These are phyloP conservation scores for Reticulitermes speratus DNA, from an alignment of 1,140 invertebrate species.

Conservation along the genomic window DNA sequence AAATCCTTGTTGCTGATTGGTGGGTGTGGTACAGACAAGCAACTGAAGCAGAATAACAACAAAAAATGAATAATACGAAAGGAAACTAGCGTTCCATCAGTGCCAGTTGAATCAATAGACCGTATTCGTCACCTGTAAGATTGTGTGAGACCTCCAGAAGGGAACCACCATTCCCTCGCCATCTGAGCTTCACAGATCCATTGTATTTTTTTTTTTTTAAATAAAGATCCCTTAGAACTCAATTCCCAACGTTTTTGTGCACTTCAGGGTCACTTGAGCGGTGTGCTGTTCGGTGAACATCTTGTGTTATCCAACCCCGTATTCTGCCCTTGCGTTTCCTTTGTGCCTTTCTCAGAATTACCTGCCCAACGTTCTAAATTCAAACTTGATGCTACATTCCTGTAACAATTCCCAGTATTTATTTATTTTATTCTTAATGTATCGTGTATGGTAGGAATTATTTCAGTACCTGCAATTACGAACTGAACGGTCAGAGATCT, in stretches of 20 bases:
- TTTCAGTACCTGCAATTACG: too few relatives aligned
- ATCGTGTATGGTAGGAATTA: too few relatives aligned
- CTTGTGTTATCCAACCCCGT: background rate
- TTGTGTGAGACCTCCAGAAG: background rate
- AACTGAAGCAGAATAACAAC: constrained; percentile 10
- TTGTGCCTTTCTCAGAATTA: too few relatives aligned
- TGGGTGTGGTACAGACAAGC: constrained; percentile 8
- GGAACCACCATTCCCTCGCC: background rate
- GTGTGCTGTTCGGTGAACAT: too few relatives aligned
- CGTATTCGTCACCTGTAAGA: background rate
- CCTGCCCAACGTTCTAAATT: too few relatives aligned
- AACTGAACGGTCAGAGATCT: too few relatives aligned
- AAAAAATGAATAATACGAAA: background rate
- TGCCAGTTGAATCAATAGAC: background rate
- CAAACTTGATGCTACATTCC: too few relatives aligned
- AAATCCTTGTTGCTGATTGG: background rate
- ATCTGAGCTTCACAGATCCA: background rate
- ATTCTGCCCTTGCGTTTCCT: background rate
- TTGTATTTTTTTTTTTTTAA: background rate
- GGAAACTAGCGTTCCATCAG: background rate
- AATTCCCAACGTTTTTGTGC: background rate
- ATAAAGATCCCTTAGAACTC: background rate
- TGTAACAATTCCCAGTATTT: too few relatives aligned
- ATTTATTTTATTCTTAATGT: too few relatives aligned
- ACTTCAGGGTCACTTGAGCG: background rate